Evolutionary conservation across 2,797 vertebrate genomes (phyloP).

Genomic region (Gallinago nigripennis): DNA sequence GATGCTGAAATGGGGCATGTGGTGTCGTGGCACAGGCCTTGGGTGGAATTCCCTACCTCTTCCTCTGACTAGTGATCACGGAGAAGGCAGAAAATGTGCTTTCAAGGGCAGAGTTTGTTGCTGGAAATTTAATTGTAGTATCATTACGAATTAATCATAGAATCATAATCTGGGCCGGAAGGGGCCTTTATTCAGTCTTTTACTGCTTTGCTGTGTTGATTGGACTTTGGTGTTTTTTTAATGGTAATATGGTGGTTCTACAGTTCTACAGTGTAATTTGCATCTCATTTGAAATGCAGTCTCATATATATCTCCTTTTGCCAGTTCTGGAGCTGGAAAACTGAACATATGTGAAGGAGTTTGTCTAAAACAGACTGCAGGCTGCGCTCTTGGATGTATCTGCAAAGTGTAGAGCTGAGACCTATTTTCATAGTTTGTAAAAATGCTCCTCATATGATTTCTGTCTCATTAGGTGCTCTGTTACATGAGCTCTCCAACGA

Average conservation of each 20-base stretch:
- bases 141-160: background rate
- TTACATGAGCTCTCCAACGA: conserved; percentile 85
- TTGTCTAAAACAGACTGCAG: background rate
- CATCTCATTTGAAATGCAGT: background rate
- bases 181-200: background rate
- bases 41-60: background rate
- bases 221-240: background rate
- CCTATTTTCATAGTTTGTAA: background rate
- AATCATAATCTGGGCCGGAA: too few species aligned
- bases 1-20: background rate
- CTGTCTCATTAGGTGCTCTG: conserved; percentile 75
- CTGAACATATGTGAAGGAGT: background rate
- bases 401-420: background rate
- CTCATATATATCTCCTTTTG: background rate
- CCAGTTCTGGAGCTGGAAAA: background rate
- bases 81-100: background rate
- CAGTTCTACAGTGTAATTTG: background rate
- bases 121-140: background rate
- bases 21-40: background rate
- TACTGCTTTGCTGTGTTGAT: background rate
- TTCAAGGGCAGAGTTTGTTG: background rate
- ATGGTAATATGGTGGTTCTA: background rate
- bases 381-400: background rate
- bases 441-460: background rate
- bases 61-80: background rate